A percentile compares a stretch with the other conserved stretches of the same genome.
Evolutionary conservation across 2,797 vertebrate genomes (phyloP).

Genomic region (Brachyrhaphis roseni): DNA sequence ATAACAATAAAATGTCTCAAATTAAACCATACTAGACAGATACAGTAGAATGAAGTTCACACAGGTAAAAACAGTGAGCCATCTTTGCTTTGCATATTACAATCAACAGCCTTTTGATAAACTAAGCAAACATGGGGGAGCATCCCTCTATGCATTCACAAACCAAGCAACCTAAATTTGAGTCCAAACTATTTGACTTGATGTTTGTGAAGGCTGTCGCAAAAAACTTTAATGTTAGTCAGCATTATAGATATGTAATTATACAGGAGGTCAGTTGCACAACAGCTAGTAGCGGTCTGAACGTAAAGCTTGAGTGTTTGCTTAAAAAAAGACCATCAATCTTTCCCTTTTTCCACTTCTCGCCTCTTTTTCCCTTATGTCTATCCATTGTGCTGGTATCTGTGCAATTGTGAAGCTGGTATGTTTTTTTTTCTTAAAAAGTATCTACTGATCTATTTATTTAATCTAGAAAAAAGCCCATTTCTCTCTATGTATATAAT

Average conservation of each 20-base stretch:
- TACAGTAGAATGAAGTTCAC: background rate
- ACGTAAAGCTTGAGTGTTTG: conserved; percentile 23
- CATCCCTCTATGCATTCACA: conserved; percentile 42
- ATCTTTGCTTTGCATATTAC: conserved; percentile 44
- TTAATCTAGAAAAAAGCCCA: conserved; percentile 69
- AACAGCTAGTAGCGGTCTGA: conserved; percentile 41
- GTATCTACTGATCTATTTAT: conserved; percentile 79
- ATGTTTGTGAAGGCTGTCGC: background rate
- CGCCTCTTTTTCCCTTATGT: conserved; percentile 60
- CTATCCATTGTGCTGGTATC: conserved; percentile 75
- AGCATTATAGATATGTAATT: background rate
- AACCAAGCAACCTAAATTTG: conserved; percentile 15
- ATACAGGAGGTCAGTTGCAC: conserved; percentile 6
- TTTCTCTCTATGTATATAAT: conserved; percentile 76
- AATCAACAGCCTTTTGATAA: conserved; percentile 42
- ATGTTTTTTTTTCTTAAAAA: conserved; percentile 67
- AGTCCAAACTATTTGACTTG: background rate
- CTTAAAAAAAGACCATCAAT: conserved; percentile 29
- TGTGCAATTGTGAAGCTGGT: conserved; percentile 76
- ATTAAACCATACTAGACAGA: conserved; percentile 17
- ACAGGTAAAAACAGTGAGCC: conserved; percentile 12
- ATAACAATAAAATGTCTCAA: conserved; percentile 40
- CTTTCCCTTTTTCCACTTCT: conserved; percentile 22
- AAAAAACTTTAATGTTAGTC: conserved; percentile 3
- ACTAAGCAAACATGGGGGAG: conserved; percentile 22